Base-by-base conservation (phyloP, 1,140 invertebrate genomes). In the Chionoecetes opilio region DNA sequence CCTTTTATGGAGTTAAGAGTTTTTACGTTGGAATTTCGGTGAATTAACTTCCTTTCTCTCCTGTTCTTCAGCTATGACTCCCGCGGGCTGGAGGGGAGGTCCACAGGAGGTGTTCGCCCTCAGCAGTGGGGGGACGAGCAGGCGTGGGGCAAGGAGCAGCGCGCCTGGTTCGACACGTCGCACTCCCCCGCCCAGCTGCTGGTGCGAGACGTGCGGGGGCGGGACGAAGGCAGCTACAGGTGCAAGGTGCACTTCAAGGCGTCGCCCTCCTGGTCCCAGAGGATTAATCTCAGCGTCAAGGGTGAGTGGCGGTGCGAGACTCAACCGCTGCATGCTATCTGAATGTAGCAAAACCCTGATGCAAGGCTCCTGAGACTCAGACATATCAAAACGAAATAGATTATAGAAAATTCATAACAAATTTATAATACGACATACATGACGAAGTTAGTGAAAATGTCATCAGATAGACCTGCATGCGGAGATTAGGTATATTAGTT, bases 201-300 rank as follows among this genome's bases (percentile, higher is more conserved):
- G 82, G 84, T 96, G 82, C 86, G 89, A 17, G 90, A 96, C 95
- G 96, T 96, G 32, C 82, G 85, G 37, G 96, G 96, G 35, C 82
- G 92, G 11, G 96, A 96, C 38, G 96, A 96, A 34, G 96, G 96
- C 9, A 95, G 82, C 85, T 96, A 96, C 63, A 34, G 96, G 21
- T 96, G 96, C 35, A 96, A 96, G 82, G 96, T 96, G 11, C 96
- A 96, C 93, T 96, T 96, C 86, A 94, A 94, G 89, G 84, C 85
- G 11, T 95, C 96, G 14, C 96, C 96, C 6, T 96, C 96, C 17
- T 96, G 96, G 96, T 96, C 96, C 2, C 96, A 96, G 93, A 94
- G 93, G 37, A 95, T 96, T 29, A 96, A 87, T 3, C 94, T 96
- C 21, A 92, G 86, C 82, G 92, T 96, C n/a, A 94, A 92, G 94